These are phyloP conservation scores for Spisula solida DNA, from an alignment of 2,888 invertebrate genomes.

Conservation along the genomic window DNA sequence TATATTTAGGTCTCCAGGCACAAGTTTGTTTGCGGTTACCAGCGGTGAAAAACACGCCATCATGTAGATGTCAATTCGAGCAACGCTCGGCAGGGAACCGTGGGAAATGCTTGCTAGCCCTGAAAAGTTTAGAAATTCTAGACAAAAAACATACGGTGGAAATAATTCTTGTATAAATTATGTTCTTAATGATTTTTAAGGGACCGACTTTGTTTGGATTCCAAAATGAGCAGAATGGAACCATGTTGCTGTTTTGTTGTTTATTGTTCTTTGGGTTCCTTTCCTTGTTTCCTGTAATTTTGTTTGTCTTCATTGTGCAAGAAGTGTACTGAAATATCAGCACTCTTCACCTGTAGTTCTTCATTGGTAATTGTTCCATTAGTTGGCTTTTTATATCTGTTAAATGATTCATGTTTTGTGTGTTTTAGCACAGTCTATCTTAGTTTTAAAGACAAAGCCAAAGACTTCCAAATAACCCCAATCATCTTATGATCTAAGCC, in stretches of 20 bases:
- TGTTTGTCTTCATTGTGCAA: neutral
- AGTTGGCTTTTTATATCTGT: neutral
- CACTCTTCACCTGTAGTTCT: neutral
- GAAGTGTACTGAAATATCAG: neutral
- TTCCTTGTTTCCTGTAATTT: neutral
- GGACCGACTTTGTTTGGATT: neutral
- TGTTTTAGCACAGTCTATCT: neutral
- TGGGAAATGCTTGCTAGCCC: conserved; percentile 39
- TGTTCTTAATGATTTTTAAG: neutral
- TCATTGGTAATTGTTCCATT: neutral
- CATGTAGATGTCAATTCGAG: conserved; percentile 44
- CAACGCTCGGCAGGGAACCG: conserved; percentile 39
- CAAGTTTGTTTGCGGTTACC: conserved; percentile 38
- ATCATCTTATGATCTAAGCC: neutral
- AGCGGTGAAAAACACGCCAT: conserved; percentile 32
- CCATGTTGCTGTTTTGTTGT: neutral
- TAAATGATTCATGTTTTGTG: neutral
- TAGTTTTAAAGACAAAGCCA: neutral
- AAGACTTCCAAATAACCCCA: neutral
- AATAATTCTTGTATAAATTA: conserved; percentile 20
- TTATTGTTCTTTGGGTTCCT: conserved; percentile 2
- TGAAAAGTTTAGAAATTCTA: conserved; percentile 27
- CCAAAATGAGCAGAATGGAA: neutral
- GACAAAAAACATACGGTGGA: conserved; percentile 51
- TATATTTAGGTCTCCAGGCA: conserved; percentile 34